Conservation (phyloP, 1,140 invertebrate genomes). For the Melipona quadrifasciata region DNA sequence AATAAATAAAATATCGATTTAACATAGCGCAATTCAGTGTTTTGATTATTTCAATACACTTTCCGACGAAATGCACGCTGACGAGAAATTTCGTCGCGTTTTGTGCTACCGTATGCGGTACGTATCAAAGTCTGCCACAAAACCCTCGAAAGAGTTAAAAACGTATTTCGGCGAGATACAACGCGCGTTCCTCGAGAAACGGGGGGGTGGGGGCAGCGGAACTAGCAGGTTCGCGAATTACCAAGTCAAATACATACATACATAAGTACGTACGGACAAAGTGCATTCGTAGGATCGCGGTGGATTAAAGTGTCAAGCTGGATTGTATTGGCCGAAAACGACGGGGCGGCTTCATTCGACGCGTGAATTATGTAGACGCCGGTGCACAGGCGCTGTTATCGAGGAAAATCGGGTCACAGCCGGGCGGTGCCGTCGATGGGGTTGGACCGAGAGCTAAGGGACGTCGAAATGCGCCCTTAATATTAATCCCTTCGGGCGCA, state of each 20-base stretch:
- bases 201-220: too few relatives aligned
- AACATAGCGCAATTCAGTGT: too few relatives aligned
- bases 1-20: too few relatives aligned
- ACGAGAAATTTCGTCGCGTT: too few relatives aligned
- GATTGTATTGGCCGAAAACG: slow-evolving; percentile 57
- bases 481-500: slow-evolving; percentile 63
- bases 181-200: neutral
- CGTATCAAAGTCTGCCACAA: too few relatives aligned
- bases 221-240: slow-evolving; percentile 13
- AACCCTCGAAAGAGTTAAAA: neutral
- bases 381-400: slow-evolving; percentile 53
- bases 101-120: too few relatives aligned
- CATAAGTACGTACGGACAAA: neutral
- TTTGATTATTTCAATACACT: too few relatives aligned
- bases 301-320: slow-evolving; percentile 52
- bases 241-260: slow-evolving; percentile 42
- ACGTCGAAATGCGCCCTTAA: slow-evolving; percentile 64
- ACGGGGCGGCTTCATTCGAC: slow-evolving; percentile 47
- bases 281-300: slow-evolving; percentile 54
- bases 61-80: too few relatives aligned
- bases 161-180: neutral
- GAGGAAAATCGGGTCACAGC: slow-evolving; percentile 58
- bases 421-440: slow-evolving; percentile 38
- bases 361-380: slow-evolving; percentile 61
- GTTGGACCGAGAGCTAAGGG: slow-evolving; percentile 45